Conservation (phyloP, 2,797 vertebrate species). For the Siniperca obscura region DNA sequence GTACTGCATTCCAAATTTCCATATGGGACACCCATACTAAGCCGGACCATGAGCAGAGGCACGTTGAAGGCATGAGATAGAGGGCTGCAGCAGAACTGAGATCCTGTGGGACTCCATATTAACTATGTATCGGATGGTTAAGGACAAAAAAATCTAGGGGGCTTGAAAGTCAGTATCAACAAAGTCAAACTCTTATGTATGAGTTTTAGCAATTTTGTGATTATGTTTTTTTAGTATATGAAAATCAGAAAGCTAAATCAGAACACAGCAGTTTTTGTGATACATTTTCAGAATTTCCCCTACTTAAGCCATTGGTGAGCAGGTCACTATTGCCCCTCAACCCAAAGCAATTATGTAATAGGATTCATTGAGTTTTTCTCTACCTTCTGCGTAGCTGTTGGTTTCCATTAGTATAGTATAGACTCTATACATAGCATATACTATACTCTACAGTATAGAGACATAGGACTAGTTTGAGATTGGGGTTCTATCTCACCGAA, state of each 20-base stretch:
- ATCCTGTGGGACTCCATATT: neutral
- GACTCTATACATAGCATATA: too few species aligned
- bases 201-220: neutral
- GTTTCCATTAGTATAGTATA: neutral
- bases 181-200: neutral
- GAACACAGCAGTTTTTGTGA: neutral
- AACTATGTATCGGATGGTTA: neutral
- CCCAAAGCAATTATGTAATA: neutral
- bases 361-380: neutral
- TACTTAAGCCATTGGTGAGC: neutral
- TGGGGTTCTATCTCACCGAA: neutral
- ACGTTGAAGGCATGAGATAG: neutral
- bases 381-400: neutral
- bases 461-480: neutral
- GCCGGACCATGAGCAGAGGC: neutral
- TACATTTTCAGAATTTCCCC: neutral
- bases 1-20: neutral
- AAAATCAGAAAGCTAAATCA: neutral
- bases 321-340: too few species aligned
- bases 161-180: neutral
- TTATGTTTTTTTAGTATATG: neutral
- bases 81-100: neutral
- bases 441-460: neutral
- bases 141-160: neutral
- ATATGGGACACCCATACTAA: too few species aligned